Percentiles rank a stretch among this genome's conserved stretches.
These are phyloP conservation scores for Steinernema carpocapsae DNA, from an alignment of 2,888 invertebrate species.

Conservation along the genomic window DNA sequence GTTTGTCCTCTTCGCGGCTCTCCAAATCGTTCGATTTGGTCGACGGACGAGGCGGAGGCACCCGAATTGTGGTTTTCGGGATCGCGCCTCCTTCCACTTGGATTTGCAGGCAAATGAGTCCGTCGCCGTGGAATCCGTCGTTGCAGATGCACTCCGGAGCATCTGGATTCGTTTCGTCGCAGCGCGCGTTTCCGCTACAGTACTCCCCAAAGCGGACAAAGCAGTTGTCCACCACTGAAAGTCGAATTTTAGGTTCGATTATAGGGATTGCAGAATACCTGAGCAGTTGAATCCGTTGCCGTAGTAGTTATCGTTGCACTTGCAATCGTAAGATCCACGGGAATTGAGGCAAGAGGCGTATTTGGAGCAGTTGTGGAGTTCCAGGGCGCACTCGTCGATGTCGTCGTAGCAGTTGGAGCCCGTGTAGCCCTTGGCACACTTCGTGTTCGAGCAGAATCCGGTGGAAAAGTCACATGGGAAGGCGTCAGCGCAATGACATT, in stretches of 20 bases:
- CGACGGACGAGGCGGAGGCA: conserved; percentile 30
- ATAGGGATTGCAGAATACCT: no score
- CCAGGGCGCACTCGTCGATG: conserved; percentile 85
- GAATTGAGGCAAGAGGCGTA: conserved; percentile 83
- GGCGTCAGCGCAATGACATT: conserved; percentile 61
- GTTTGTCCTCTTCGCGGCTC: conserved; percentile 45
- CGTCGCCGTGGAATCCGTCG: conserved; percentile 60
- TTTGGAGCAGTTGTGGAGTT: conserved; percentile 77
- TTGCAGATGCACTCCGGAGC: conserved; percentile 57
- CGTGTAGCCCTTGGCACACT: conserved; percentile 60
- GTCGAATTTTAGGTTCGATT: conserved; percentile 28
- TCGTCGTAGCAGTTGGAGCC: conserved; percentile 72
- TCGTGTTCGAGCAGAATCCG: conserved; percentile 59
- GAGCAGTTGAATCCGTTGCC: conserved; percentile 62
- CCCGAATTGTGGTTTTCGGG: background rate
- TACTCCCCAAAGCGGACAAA: conserved; percentile 49
- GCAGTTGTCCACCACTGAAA: conserved; percentile 50
- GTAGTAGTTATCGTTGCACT: conserved; percentile 54
- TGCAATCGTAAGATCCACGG: conserved; percentile 76
- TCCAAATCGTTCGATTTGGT: conserved; percentile 30
- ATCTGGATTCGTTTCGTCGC: conserved; percentile 46
- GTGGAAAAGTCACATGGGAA: conserved; percentile 62
- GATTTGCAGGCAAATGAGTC: conserved; percentile 44
- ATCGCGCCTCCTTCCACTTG: background rate
- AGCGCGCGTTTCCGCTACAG: conserved; percentile 57